Base-by-base conservation (phyloP, 1,140 invertebrate genomes). In the Hyles euphorbiae region DNA sequence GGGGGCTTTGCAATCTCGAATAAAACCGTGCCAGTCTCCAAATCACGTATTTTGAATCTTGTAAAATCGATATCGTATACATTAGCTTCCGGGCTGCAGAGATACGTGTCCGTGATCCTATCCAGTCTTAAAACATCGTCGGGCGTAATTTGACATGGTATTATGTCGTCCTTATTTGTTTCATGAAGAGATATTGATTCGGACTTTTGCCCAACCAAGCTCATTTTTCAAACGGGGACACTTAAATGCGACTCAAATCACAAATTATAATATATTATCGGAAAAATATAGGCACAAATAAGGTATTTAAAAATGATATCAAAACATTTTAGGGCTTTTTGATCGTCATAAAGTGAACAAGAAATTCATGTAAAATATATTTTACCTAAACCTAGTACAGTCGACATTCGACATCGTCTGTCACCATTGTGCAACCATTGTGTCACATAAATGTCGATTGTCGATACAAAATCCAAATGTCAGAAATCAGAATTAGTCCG, bases 11-110 rank as follows among this genome's bases (percentile, higher is more conserved):
- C 96, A 60, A 99, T 98, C 91, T 99, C 98, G 91, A 99, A 99
- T 32, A 99, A 90, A 46, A 98, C 93, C 5, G 94, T 95, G 22
- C 96, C 96, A 62, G 95, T 96, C 74, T 99, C 98, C 78, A 99
- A 91, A 87, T 99, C 98, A 58, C 98, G 91, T 63, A 99, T 97
- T 91, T 98, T 98, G 87, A 99, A 99, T 66, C 96, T 92, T 34
- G 97, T 98, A 88, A 99, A 99, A 87, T 99, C 98, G 78, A 99
- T 99, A 70, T 98, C 96, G 90, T 97, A 99, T 56, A 98, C 91
- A 89, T 99, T 99, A 32, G 96, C 98, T 74, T 98, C 97, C 12
- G 97, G 95, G 60, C 94, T 94, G 82, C 98, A 99, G 43, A 99
- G 90, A 85, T 99, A 99, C 36, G 90, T 91, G 48, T 93, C 93